phyloP scores from a whole-genome alignment of 2,888 invertebrate species.

The Diaperis boleti region DNA sequence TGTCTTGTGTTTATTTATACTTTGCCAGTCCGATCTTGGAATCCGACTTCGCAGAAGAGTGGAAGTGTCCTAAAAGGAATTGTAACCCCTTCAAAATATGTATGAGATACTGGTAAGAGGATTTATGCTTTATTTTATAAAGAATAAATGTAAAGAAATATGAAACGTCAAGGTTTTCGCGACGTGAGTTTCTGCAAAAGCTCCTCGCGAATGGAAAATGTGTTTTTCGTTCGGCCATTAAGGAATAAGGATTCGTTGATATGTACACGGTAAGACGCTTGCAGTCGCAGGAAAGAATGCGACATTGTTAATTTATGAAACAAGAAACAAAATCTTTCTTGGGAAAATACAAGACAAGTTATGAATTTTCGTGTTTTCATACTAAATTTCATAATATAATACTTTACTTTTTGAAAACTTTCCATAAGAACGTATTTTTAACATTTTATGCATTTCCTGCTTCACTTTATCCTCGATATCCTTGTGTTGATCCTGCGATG shows the following conservation, averaged over 20 bases:
- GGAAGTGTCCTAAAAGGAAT: constrained; percentile 27
- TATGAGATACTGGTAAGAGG: constrained; percentile 34
- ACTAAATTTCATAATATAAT: no score
- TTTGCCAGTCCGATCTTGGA: constrained; percentile 35
- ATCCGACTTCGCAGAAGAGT: constrained; percentile 5
- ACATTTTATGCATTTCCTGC: no score
- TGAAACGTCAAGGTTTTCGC: constrained; percentile 40
- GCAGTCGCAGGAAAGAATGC: no score
- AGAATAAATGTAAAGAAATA: constrained; percentile 41
- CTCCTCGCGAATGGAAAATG: constrained; percentile 23
- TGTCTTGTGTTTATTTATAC: constrained; percentile 39
- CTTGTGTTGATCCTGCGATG: no score
- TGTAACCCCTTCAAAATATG: constrained; percentile 37
- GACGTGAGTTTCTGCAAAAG: constrained; percentile 4
- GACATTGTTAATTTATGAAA: no score
- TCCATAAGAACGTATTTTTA: no score
- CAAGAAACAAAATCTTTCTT: no score
- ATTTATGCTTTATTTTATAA: constrained; percentile 41
- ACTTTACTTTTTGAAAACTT: no score
- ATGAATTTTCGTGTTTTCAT: no score
- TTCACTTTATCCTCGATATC: no score
- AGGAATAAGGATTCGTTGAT: constrained; percentile 30
- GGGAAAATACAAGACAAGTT: no score
- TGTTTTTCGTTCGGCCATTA: constrained; percentile 30
- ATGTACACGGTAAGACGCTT: constrained; percentile 31